Evolutionary conservation across 1,140 invertebrate species (phyloP).

Genomic region (Drosophila kurseongensis): DNA sequence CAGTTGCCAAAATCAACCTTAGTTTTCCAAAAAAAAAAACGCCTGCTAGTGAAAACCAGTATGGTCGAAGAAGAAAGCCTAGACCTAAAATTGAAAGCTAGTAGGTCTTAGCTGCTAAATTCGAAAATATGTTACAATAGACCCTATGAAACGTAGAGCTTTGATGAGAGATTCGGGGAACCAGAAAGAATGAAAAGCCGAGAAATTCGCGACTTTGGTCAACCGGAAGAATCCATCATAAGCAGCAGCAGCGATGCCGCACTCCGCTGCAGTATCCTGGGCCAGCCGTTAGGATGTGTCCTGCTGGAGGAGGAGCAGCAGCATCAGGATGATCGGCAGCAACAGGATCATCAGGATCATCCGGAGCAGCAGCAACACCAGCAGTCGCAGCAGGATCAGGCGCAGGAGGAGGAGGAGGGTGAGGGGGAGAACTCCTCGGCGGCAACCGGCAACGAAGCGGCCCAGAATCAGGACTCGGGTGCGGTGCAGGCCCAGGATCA

Average conservation of each 20-base stretch:
- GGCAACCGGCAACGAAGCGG: neutral
- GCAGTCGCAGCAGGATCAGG: neutral
- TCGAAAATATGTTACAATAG: slow-evolving; percentile 42
- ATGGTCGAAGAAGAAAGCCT: neutral
- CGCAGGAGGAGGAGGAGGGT: neutral
- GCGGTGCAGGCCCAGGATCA: neutral
- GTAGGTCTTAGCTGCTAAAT: slow-evolving; percentile 64
- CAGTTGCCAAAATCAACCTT: too few relatives aligned
- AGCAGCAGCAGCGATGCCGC: slow-evolving; percentile 7
- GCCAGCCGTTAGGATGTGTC: neutral
- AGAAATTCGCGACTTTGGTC: slow-evolving; percentile 38
- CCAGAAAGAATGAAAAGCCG: slow-evolving; percentile 45
- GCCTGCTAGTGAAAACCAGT: neutral
- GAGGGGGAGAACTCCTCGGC: neutral
- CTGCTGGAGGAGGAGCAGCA: neutral
- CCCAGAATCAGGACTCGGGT: neutral
- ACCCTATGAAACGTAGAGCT: slow-evolving; percentile 29
- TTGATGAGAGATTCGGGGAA: slow-evolving; percentile 41
- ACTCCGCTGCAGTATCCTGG: neutral
- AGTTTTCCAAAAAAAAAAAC: too few relatives aligned
- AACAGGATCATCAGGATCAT: neutral
- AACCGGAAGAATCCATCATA: slow-evolving; percentile 11
- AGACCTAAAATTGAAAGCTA: neutral
- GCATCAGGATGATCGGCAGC: neutral
- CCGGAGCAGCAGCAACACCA: neutral